Conservation (phyloP, 2,888 invertebrate genomes). For the Tenthredo scrophulariae region DNA sequence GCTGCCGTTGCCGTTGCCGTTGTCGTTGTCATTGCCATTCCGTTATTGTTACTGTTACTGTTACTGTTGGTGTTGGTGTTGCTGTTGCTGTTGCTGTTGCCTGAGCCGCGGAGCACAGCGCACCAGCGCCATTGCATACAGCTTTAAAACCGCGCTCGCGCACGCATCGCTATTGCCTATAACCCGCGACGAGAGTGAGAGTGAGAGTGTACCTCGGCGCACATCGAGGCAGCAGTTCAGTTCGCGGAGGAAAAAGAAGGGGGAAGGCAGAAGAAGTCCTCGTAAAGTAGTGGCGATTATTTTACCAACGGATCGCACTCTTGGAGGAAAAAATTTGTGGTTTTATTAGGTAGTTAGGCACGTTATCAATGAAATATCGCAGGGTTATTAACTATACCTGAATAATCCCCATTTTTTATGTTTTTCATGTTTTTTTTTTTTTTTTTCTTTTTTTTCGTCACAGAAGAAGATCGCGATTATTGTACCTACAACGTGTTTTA, state of each 20-base stretch:
- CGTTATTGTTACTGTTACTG: not conserved
- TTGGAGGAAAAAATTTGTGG: not conserved
- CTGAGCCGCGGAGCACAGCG: not conserved
- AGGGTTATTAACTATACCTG: too few species aligned
- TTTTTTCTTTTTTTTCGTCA: not conserved
- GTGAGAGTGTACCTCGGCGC: conserved; percentile 51
- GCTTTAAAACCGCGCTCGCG: not conserved
- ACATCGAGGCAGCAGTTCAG: not conserved
- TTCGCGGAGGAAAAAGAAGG: not conserved
- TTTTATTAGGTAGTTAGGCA: not conserved
- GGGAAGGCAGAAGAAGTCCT: not conserved
- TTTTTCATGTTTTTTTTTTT: not conserved
- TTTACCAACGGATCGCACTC: not conserved
- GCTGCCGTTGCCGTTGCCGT: not conserved
- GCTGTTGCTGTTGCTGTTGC: not conserved
- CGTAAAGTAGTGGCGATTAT: conserved; percentile 14
- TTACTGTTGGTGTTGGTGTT: not conserved
- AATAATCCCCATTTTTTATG: not conserved
- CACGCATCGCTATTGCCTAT: not conserved
- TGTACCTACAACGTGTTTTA: not conserved
- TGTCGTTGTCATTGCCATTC: not conserved
- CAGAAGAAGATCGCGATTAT: not conserved
- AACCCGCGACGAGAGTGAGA: conserved; percentile 59
- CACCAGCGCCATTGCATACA: not conserved
- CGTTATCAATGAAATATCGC: not conserved